These are phyloP conservation scores for Sinodicranocentrus sp. DNA, from an alignment of 2,888 invertebrate genomes.

Conservation along the genomic window DNA sequence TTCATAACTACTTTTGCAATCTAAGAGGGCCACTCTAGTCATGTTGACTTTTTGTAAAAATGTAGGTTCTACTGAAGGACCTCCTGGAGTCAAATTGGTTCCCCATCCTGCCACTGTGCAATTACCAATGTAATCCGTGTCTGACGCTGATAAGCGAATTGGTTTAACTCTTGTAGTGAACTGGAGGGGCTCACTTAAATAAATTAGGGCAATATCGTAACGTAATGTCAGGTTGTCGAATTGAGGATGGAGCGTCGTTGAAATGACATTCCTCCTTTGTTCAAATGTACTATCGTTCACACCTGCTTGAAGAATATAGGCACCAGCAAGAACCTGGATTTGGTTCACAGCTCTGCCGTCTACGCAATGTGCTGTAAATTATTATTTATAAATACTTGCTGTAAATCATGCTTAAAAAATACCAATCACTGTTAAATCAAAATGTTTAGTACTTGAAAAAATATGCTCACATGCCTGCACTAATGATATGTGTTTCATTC, in stretches of 20 bases:
- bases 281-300: slow-evolving; percentile 22
- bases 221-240: slow-evolving; percentile 43
- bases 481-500: slow-evolving; percentile 17
- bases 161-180: slow-evolving; percentile 44
- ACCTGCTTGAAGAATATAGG: slow-evolving; percentile 56
- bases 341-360: slow-evolving; percentile 20
- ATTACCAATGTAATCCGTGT: slow-evolving; percentile 22
- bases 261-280: slow-evolving; percentile 47
- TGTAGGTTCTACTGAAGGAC: slow-evolving; percentile 69
- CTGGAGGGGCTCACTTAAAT: slow-evolving; percentile 9
- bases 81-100: slow-evolving; percentile 18
- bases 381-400: too few species aligned
- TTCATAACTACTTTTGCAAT: slow-evolving; percentile 74
- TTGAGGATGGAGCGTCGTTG: slow-evolving; percentile 19
- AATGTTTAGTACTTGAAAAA: not conserved
- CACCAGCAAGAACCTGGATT: slow-evolving; percentile 64
- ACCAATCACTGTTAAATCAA: too few species aligned
- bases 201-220: slow-evolving; percentile 44
- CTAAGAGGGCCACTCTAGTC: slow-evolving; percentile 74
- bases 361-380: slow-evolving; percentile 60
- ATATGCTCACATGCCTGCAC: slow-evolving; percentile 9
- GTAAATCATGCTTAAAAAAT: too few species aligned
- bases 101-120: slow-evolving; percentile 63
- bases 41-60: slow-evolving; percentile 77
- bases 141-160: not conserved